Base-by-base conservation (phyloP, 1,140 invertebrate species). In the Mactra quadrangularis region DNA sequence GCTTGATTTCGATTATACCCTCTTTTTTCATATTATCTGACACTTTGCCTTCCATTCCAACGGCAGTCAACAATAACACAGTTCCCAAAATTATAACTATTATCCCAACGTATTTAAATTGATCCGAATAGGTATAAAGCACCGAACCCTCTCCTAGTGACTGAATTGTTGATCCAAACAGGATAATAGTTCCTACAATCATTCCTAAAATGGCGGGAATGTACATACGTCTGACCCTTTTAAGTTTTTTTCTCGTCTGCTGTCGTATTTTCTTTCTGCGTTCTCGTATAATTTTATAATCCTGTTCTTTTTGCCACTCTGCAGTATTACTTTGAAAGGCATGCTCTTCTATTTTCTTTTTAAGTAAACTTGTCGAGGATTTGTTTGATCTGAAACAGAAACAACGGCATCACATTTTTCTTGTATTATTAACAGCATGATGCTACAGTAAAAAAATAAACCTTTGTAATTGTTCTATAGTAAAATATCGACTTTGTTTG, bases 221-320 rank as follows among this genome's bases (percentile, higher is more conserved):
- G 29, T 60, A 70, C 22, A 81, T 17, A 4, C 55, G 31, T 25
- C 41, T n/a, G 15, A 71, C 55, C 0, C 15, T 9, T 2, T 38
- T 27, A 0, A 81, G 41, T 35, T 81, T 81, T 1, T 64, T 27
- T 19, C n/a, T 52, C n/a, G 41, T 71, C 33, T 81, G 62, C 31
- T 71, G 68, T 11, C 66, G 33, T 7, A 70, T 57, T 15, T 31
- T 19, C 22, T 81, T 81, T 57, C 77, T 45, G 22, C 66, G 6
- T 22, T 71, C 38, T 53, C 77, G 33, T 11, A 62, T 62, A 11
- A 45, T 60, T 71, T 70, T 47, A 29, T 81, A 81, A 15, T 81
- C 77, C 31, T 71, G 64, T 55, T 70, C 38, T 71, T 71, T 81
- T 33, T 59, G 38, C 77, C 77, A 81, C 25, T 81, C 64, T 1